Conservation (phyloP, 2,888 invertebrate species). For the Philaethria dido region DNA sequence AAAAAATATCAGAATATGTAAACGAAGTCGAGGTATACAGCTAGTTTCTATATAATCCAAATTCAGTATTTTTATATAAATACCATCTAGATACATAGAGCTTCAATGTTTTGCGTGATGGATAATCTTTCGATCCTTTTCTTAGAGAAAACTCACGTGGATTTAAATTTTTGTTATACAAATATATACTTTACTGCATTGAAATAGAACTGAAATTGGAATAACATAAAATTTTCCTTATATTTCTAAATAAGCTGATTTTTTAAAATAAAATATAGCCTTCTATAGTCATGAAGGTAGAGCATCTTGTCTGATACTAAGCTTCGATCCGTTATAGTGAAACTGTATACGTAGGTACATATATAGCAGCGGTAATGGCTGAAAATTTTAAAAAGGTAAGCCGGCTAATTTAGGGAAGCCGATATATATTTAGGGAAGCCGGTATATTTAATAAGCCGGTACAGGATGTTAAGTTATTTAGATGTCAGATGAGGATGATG, state of each 20-base stretch:
- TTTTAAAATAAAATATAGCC: slow-evolving; percentile 14
- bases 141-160: slow-evolving; percentile 2
- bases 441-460: too few species aligned
- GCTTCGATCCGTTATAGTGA: neutral
- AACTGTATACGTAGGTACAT: neutral
- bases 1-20: too few species aligned
- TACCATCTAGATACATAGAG: neutral
- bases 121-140: slow-evolving; percentile 25
- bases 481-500: too few species aligned
- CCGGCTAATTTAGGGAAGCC: too few species aligned
- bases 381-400: too few species aligned
- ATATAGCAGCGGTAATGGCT: too few species aligned
- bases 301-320: neutral
- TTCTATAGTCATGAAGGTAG: slow-evolving; percentile 3
- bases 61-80: neutral
- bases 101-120: slow-evolving; percentile 22
- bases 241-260: slow-evolving; percentile 17
- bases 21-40: too few species aligned
- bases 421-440: too few species aligned
- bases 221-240: neutral
- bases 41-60: neutral
- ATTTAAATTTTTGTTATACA: neutral
- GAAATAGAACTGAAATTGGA: neutral
- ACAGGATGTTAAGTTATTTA: too few species aligned
- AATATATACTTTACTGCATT: neutral